Conservation (phyloP, 1,140 invertebrate species). For the Sycobia sp. region DNA sequence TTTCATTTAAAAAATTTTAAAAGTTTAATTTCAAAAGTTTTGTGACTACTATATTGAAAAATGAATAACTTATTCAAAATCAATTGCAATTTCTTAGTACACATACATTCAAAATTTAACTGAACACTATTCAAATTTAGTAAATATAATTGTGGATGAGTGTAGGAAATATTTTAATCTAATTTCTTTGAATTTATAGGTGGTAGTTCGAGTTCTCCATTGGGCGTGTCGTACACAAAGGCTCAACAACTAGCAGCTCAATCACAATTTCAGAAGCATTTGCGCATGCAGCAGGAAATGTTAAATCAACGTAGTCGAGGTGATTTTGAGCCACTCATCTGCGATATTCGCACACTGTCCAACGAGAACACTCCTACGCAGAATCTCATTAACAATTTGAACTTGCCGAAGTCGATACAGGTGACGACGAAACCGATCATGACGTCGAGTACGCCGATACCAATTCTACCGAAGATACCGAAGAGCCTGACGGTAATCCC, state of each 20-base stretch:
- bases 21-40: too few species aligned
- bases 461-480: slow-evolving; percentile 73
- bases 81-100: too few species aligned
- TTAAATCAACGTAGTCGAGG: slow-evolving; percentile 54
- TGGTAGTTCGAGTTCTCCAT: slow-evolving; percentile 13
- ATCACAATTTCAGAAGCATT: slow-evolving; percentile 55
- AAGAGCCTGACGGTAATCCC: slow-evolving; percentile 77
- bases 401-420: slow-evolving; percentile 59
- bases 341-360: slow-evolving; percentile 53
- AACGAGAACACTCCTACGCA: slow-evolving; percentile 57
- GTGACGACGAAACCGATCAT: slow-evolving; percentile 55
- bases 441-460: slow-evolving; percentile 48
- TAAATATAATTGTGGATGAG: too few species aligned
- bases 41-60: too few species aligned
- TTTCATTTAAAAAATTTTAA: too few species aligned
- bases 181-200: slow-evolving; percentile 16
- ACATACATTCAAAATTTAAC: too few species aligned
- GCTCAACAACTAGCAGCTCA: slow-evolving; percentile 45
- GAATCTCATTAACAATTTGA: slow-evolving; percentile 55
- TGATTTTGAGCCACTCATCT: slow-evolving; percentile 60
- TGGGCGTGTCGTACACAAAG: slow-evolving; percentile 47
- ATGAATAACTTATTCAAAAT: too few species aligned
- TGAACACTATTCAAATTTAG: too few species aligned
- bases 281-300: slow-evolving; percentile 59
- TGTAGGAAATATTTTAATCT: too few species aligned